phyloP scores from a whole-genome alignment of 2,113 vertebrate genomes.

The Misgurnus anguillicaudatus region DNA sequence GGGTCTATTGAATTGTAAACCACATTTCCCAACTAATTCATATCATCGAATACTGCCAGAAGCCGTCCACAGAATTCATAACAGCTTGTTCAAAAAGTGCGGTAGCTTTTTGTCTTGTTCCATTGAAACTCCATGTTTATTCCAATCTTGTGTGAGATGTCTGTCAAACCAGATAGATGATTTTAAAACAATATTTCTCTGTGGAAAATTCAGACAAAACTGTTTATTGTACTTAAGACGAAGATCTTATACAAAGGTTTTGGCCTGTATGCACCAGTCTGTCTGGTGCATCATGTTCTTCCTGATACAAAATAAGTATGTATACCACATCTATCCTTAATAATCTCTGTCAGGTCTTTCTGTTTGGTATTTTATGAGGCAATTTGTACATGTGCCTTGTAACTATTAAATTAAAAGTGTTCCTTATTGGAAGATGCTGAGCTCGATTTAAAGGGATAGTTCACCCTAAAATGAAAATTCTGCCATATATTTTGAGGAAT shows the following conservation, averaged over 20 bases:
- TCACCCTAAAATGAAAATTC: too few relatives aligned
- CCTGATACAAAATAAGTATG: slow-evolving; percentile 4
- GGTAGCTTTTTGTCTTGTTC: neutral
- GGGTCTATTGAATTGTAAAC: too few relatives aligned
- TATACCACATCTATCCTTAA: slow-evolving; percentile 11
- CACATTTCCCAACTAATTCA: too few relatives aligned
- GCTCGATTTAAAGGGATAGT: too few relatives aligned
- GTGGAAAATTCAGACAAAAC: slow-evolving; percentile 14
- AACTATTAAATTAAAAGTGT: slow-evolving; percentile 7
- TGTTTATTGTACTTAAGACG: slow-evolving; percentile 12
- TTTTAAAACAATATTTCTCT: neutral
- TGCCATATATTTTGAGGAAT: too few relatives aligned
- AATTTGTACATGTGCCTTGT: neutral
- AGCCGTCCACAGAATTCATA: neutral
- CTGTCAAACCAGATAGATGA: slow-evolving; percentile 4
- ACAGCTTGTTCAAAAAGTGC: neutral
- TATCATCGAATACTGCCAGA: neutral
- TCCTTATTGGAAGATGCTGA: neutral
- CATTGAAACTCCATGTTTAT: slow-evolving; percentile 27
- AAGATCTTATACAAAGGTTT: too few relatives aligned
- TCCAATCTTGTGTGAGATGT: neutral
- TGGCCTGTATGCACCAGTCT: slow-evolving; percentile 17
- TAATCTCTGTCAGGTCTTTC: slow-evolving; percentile 35
- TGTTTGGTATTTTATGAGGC: neutral
- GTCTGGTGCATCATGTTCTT: neutral